A percentile compares a stretch with the other conserved stretches of the same genome.
phyloP scores from a whole-genome alignment of 2,888 invertebrate genomes.

The Agonopterix alstromeriana region DNA sequence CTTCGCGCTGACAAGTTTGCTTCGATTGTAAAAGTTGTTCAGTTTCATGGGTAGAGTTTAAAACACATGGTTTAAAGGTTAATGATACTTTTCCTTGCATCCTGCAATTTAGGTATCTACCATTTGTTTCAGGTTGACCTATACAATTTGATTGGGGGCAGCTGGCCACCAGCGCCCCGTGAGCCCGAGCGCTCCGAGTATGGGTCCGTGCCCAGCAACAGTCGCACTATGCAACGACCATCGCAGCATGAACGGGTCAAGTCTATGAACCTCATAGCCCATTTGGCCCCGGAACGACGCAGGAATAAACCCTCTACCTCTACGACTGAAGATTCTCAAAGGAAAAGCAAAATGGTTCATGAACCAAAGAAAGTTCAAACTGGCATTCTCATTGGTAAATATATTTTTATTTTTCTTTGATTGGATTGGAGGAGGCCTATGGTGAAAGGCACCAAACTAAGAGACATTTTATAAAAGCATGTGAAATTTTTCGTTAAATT shows the following conservation, averaged over 20 bases:
- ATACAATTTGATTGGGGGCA: conserved; percentile 63
- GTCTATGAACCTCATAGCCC: conserved; percentile 77
- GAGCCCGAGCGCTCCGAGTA: conserved; percentile 48
- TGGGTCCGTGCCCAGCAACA: conserved; percentile 43
- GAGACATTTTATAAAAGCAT: no score
- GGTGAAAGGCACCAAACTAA: no score
- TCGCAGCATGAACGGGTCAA: conserved; percentile 69
- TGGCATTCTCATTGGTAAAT: conserved; percentile 45
- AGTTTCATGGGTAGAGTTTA: no score
- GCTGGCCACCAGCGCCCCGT: conserved; percentile 66
- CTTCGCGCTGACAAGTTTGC: no score
- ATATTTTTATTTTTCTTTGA: background rate
- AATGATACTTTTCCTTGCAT: no score
- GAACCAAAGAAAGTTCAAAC: conserved; percentile 68
- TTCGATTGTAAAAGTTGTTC: no score
- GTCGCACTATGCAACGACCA: conserved; percentile 56
- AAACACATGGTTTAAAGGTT: no score
- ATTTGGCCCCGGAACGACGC: conserved; percentile 64
- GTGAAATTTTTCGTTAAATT: no score
- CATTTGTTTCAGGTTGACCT: conserved; percentile 50
- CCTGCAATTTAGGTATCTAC: no score
- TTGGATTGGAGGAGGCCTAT: no score
- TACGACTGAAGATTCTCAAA: conserved; percentile 26
- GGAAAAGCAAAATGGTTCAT: conserved; percentile 54
- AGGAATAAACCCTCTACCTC: conserved; percentile 36